Percentiles rank a stretch among this genome's conserved stretches.
Evolutionary conservation across 2,888 invertebrate genomes (phyloP).

Genomic region (Deladenus siricidicola): DNA sequence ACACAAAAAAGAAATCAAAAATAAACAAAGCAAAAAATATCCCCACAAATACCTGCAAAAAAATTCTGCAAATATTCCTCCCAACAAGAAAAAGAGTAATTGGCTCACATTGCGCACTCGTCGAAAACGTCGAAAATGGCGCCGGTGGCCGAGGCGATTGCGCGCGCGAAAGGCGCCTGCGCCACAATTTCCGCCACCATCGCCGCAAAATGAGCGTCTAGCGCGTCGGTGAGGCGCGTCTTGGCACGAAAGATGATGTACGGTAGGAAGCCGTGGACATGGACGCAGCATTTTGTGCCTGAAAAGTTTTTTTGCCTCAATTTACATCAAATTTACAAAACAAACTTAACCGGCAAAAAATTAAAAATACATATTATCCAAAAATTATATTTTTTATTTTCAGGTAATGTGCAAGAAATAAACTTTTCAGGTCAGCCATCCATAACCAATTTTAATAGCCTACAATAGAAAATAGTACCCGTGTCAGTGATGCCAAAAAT

Average conservation of each 20-base stretch:
- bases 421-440: not conserved
- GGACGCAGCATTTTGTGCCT: constrained; percentile 42
- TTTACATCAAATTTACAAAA: not conserved
- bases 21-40: too few species aligned
- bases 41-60: too few species aligned
- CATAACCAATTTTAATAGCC: not conserved
- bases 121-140: constrained; percentile 3
- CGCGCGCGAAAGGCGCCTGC: constrained; percentile 8
- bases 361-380: not conserved
- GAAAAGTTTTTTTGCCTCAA: constrained; percentile 2
- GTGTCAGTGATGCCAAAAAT: constrained; percentile 24
- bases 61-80: too few species aligned
- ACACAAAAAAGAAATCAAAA: too few species aligned
- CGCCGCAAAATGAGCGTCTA: constrained; percentile 3
- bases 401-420: not conserved
- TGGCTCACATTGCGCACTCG: too few species aligned
- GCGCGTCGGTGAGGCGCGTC: constrained; percentile 13
- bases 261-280: constrained; percentile 43
- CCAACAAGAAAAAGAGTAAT: too few species aligned
- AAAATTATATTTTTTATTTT: not conserved
- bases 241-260: constrained; percentile 39
- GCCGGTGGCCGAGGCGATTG: not conserved
- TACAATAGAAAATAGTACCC: too few species aligned
- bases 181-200: constrained; percentile 2
- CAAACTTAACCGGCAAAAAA: not conserved